Base-by-base conservation (phyloP, 1,140 invertebrate genomes). In the Bombus breviceps region DNA sequence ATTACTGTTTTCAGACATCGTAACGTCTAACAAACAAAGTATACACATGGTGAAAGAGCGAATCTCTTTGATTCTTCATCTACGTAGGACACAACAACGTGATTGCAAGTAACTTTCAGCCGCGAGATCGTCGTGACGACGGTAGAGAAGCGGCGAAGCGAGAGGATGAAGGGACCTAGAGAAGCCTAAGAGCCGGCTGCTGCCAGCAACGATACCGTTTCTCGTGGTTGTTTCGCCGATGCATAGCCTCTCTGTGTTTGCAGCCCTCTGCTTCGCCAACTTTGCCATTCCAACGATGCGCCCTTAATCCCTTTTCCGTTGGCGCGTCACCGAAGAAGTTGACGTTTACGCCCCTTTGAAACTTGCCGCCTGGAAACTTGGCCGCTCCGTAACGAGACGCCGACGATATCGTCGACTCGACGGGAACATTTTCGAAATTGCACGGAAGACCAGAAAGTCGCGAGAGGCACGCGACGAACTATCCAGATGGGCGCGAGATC, bases 121-220 rank as follows among this genome's bases (percentile, higher is more conserved):
- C 6, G 18, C 18, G 47, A 53, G 47, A 53, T 53, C 39, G 34
- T 39, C 15, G 68, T 62, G 78, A 76, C 76, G 76, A 68, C 64
- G 10, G 25, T 3, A 81, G 81, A 64, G 80, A 79, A 57, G 88
- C 82, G 77, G 59, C 74, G 71, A 86, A 72, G 76, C 72, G 85
- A 83, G 81, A 87, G 69, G 53, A 76, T 64, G 88, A 59, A 39
- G 78, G 59, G 71, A 64, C 75, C 86, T 82, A 81, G 86, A 89
- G 28, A n/a, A 87, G 79, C 79, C 88, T 90, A 90, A 90, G 88
- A 90, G 89, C 81, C 83, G 86, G 82, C 80, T 89, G 81, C 89
- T 57, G 81, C 85, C 80, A 68, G 43, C 66, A 78, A 81, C 75
- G 77, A 80, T 80, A 81, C 76, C 88, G 82, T 88, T 90, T 79